Conservation (phyloP, 1,140 invertebrate species). For the Drosophila tsacasi region DNA sequence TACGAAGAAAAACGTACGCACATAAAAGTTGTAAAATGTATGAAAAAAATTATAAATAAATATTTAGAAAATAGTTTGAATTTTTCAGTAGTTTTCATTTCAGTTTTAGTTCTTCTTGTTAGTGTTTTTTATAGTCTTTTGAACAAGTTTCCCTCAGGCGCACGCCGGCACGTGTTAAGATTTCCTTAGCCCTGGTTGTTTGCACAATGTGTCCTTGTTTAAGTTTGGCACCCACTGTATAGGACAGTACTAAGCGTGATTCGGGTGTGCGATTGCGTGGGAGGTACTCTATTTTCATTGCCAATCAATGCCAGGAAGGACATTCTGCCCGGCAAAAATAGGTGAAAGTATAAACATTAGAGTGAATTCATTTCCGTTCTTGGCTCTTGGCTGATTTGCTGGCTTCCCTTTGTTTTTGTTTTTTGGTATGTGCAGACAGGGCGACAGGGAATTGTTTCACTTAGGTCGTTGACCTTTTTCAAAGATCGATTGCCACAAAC, state of each 20-base stretch:
- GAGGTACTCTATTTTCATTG: constrained; percentile 57
- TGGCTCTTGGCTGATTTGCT: constrained; percentile 35
- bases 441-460: constrained; percentile 66
- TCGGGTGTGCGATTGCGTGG: constrained; percentile 15
- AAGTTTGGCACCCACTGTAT: constrained; percentile 76
- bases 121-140: constrained; percentile 70
- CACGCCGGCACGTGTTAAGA: constrained; percentile 41
- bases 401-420: constrained; percentile 32
- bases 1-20: constrained; percentile 54
- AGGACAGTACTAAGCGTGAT: constrained; percentile 10
- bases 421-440: constrained; percentile 73
- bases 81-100: constrained; percentile 41
- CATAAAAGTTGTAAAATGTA: constrained; percentile 65
- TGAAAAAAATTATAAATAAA: constrained; percentile 80
- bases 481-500: constrained; percentile 64
- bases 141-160: constrained; percentile 71
- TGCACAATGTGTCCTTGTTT: constrained; percentile 38
- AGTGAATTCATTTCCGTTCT: constrained; percentile 43
- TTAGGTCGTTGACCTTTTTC: constrained; percentile 63
- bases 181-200: constrained; percentile 45
- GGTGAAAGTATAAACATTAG: constrained; percentile 44
- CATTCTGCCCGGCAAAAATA: constrained; percentile 29
- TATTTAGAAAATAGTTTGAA: constrained; percentile 79
- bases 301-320: constrained; percentile 36
- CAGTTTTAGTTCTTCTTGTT: constrained; percentile 44